These are phyloP conservation scores for Glossophaga mutica DNA, from an alignment of 2,797 vertebrate species.

Conservation along the genomic window DNA sequence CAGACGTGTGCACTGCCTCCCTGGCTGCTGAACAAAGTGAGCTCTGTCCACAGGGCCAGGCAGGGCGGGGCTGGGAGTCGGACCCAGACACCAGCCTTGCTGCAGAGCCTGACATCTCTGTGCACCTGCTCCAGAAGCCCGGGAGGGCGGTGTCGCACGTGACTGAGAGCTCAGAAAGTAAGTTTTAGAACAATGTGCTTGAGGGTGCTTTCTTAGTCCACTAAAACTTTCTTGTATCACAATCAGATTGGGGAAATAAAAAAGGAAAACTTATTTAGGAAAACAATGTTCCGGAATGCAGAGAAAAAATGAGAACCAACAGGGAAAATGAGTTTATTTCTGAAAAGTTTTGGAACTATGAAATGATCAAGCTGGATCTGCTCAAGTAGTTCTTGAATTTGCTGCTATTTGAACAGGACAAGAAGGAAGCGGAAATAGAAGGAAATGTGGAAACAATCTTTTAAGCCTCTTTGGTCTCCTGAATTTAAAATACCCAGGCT, in stretches of 20 bases:
- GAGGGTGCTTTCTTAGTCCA: background rate
- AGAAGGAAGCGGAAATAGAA: background rate
- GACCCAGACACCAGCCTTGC: background rate
- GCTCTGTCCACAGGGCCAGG: background rate
- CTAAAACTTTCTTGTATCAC: background rate
- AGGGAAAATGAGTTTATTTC: background rate
- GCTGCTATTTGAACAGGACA: background rate
- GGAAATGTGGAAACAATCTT: background rate
- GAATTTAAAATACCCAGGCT: background rate
- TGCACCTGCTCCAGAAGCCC: no score
- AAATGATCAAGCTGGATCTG: background rate
- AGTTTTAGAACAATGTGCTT: background rate
- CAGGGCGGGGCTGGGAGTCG: background rate
- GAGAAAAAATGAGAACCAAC: background rate
- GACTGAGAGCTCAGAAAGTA: background rate
- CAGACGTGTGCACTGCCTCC: background rate
- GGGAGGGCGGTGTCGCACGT: fast-evolving
- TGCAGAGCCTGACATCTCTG: fast-evolving
- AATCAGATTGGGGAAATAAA: background rate
- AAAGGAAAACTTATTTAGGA: background rate
- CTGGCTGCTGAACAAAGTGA: background rate
- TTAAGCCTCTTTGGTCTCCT: background rate
- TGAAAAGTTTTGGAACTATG: background rate
- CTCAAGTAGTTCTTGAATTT: background rate
- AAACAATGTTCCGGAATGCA: background rate